These are phyloP conservation scores for Melanocharis versteri DNA, from an alignment of 2,113 vertebrate genomes.

Conservation along the genomic window DNA sequence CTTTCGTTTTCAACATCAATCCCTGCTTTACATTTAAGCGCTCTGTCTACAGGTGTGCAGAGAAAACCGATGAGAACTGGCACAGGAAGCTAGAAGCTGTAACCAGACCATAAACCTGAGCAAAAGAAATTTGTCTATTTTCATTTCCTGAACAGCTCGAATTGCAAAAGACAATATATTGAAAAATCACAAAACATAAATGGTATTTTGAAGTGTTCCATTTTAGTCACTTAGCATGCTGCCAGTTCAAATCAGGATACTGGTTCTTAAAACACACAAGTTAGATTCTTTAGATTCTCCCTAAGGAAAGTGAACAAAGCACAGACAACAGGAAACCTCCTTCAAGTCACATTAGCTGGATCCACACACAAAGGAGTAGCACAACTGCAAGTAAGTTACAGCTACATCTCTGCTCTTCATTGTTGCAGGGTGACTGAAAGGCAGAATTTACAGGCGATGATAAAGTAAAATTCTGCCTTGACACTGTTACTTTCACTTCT, in stretches of 20 bases:
- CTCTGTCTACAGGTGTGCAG: neutral
- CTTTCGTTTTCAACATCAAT: slow-evolving; percentile 2
- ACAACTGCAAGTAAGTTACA: neutral
- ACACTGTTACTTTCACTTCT: neutral
- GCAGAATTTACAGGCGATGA: neutral
- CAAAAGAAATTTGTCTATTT: slow-evolving; percentile 44
- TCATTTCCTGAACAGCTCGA: slow-evolving; percentile 30
- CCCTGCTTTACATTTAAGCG: neutral
- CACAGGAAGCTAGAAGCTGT: neutral
- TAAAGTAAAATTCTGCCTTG: neutral
- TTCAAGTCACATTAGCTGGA: neutral
- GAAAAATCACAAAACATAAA: neutral
- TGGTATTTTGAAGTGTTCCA: neutral
- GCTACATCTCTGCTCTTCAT: neutral
- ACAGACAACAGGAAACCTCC: neutral
- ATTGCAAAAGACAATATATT: neutral
- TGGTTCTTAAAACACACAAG: neutral
- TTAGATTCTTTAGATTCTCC: neutral
- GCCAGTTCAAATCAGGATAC: neutral
- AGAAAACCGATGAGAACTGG: neutral
- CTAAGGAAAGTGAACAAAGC: neutral
- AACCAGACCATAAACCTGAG: slow-evolving; percentile 5
- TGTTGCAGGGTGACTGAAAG: neutral
- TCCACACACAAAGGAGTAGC: neutral
- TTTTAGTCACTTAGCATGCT: neutral